Base-by-base conservation (phyloP, 2,797 vertebrate genomes). In the Hoplostethus atlanticus region DNA sequence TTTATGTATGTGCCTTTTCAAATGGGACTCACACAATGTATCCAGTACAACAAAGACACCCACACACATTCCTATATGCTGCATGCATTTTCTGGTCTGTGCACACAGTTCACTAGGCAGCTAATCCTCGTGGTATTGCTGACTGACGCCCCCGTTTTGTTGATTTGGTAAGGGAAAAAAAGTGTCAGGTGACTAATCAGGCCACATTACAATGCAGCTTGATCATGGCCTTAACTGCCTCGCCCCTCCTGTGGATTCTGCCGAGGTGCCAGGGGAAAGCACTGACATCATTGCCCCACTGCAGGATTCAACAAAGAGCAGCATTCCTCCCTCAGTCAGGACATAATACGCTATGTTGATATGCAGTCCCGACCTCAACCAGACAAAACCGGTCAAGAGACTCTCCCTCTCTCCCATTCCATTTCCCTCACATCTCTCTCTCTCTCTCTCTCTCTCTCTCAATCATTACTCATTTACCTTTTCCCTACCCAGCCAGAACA, bases 161-260 rank as follows among this genome's bases (percentile, higher is more conserved):
- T 28, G 3, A 67, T 44, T 17, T 0, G 34, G 40, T 68, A 65
- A 58, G 73, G 52, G 38, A 25, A 55, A 21, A 68, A 60, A 42
- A 64, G 11, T 54, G 71, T 90, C 90, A 92, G 86, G 91, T 91
- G 92, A 93, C 91, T 87, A 76, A 92, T 91, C 90, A 87, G 86
- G 64, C 88, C 84, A 88, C 84, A 73, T 84, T 82, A 52, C 81
- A 69, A 47, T 53, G 55, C 51, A 52, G 48, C 51, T 6, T 46
- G 31, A 70, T 70, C 17, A 4, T 13, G n/a, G 34, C 64, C 17
- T 66, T 65, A 17, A 58, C 36, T 1, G 64, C n/a, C 31, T 7
- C 50, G 44, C 73, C 59, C 53, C 68, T 64, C 55, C 76, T 56
- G 16, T 54, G 34, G 63, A 65, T 65, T 61, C 50, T 86, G 75